Percentiles rank a stretch among this genome's conserved stretches.
These are phyloP conservation scores for Luehdorfia chinensis DNA, from an alignment of 1,140 invertebrate genomes.

Conservation along the genomic window DNA sequence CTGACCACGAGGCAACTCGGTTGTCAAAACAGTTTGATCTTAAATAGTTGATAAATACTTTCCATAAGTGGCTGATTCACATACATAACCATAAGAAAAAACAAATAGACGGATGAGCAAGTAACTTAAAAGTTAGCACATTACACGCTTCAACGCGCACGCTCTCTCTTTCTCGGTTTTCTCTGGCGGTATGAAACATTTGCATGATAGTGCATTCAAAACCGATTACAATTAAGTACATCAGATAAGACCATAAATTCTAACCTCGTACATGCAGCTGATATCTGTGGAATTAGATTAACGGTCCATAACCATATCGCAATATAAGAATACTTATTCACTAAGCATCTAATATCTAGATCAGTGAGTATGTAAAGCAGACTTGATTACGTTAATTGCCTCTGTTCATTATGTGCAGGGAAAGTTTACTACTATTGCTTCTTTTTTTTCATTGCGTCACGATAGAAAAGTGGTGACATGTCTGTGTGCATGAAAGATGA, in stretches of 20 bases:
- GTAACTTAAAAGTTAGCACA: conserved; percentile 40
- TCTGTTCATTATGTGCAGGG: conserved; percentile 14
- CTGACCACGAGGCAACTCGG: no score
- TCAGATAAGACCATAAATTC: conserved; percentile 53
- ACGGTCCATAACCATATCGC: conserved; percentile 14
- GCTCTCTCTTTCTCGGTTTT: conserved; percentile 71
- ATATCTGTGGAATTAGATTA: conserved; percentile 26
- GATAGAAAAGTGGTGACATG: background rate
- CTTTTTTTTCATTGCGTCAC: background rate
- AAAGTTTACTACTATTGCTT: conserved; percentile 9
- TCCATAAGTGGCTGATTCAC: no score
- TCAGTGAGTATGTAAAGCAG: conserved; percentile 38
- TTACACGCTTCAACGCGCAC: conserved; percentile 49
- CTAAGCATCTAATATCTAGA: conserved; percentile 28
- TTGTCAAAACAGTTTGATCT: no score
- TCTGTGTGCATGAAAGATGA: background rate
- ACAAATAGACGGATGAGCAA: conserved; percentile 31
- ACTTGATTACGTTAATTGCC: conserved; percentile 29
- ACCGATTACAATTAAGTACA: conserved; percentile 57
- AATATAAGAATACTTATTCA: conserved; percentile 3
- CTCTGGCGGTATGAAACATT: conserved; percentile 60
- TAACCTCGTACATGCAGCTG: conserved; percentile 28
- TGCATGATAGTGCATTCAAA: conserved; percentile 55
- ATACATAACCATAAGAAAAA: no score
- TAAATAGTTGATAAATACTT: no score